These are phyloP conservation scores for Drosophila pachea DNA, from an alignment of 1,140 invertebrate species.

Conservation along the genomic window DNA sequence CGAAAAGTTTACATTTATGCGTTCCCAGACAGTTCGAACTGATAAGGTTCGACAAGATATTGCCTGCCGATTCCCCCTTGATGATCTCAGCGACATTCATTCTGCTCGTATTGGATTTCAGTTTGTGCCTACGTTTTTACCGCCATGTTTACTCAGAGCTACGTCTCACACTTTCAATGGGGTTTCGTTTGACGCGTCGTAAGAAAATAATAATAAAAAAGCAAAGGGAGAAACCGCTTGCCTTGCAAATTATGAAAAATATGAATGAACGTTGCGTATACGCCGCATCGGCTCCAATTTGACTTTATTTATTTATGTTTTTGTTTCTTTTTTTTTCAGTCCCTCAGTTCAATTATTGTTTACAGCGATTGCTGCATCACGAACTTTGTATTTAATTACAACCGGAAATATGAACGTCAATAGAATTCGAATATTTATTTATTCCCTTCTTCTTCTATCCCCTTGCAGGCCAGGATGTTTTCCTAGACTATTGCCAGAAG, in stretches of 20 bases:
- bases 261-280: slow-evolving; percentile 27
- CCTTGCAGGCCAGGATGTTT: slow-evolving; percentile 81
- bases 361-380: slow-evolving; percentile 11
- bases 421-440: background rate
- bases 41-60: background rate
- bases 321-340: slow-evolving; percentile 7
- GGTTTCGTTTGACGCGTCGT: slow-evolving; percentile 5
- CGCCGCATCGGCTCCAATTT: slow-evolving; percentile 14
- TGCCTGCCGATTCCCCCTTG: slow-evolving; percentile 7
- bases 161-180: slow-evolving; percentile 22
- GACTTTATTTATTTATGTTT: slow-evolving; percentile 28
- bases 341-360: slow-evolving; percentile 17
- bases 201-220: slow-evolving; percentile 12
- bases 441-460: too few species aligned
- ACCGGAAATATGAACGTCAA: slow-evolving; percentile 7
- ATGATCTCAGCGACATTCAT: slow-evolving; percentile 24
- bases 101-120: slow-evolving; percentile 48
- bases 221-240: background rate
- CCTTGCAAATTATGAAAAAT: slow-evolving; percentile 37
- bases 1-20: background rate
- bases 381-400: slow-evolving; percentile 33
- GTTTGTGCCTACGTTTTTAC: slow-evolving; percentile 58
- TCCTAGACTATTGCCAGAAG: slow-evolving; percentile 85
- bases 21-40: background rate
- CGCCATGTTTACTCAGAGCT: slow-evolving; percentile 54